phyloP scores from a whole-genome alignment of 2,888 invertebrate genomes.

The Campoplex capitator region DNA sequence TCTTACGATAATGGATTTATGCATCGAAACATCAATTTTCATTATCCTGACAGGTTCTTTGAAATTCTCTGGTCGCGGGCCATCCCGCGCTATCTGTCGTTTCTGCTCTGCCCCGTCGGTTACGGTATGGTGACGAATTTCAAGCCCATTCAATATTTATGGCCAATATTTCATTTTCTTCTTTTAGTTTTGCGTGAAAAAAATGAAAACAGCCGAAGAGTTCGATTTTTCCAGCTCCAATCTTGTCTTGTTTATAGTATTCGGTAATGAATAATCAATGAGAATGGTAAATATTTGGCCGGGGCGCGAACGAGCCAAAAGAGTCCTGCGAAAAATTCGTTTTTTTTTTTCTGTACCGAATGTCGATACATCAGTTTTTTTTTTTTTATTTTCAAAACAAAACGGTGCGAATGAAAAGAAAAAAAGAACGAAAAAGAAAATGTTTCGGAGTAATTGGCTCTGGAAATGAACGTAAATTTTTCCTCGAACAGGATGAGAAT shows the following conservation, averaged over 20 bases:
- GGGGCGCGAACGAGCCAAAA: neutral
- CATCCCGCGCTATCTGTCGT: neutral
- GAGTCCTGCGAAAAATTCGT: neutral
- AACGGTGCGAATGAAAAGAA: neutral
- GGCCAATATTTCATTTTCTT: neutral
- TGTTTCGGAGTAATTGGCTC: neutral
- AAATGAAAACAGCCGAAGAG: neutral
- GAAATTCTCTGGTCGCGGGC: neutral
- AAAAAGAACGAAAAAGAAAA: neutral
- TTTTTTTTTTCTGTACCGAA: neutral
- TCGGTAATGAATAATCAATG: neutral
- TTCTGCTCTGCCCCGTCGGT: constrained; percentile 4
- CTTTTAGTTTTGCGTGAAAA: neutral
- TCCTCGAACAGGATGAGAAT: neutral
- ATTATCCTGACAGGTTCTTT: neutral
- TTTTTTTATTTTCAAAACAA: neutral
- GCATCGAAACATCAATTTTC: neutral
- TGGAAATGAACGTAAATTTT: neutral
- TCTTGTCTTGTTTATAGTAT: neutral
- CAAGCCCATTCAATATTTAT: neutral
- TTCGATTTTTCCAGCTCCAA: neutral
- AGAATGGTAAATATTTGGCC: neutral
- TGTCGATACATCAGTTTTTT: neutral
- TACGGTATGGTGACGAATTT: neutral
- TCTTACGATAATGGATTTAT: constrained; percentile 6